These are phyloP conservation scores for Sclerodermus sp. DNA, from an alignment of 2,888 invertebrate genomes.

Conservation along the genomic window DNA sequence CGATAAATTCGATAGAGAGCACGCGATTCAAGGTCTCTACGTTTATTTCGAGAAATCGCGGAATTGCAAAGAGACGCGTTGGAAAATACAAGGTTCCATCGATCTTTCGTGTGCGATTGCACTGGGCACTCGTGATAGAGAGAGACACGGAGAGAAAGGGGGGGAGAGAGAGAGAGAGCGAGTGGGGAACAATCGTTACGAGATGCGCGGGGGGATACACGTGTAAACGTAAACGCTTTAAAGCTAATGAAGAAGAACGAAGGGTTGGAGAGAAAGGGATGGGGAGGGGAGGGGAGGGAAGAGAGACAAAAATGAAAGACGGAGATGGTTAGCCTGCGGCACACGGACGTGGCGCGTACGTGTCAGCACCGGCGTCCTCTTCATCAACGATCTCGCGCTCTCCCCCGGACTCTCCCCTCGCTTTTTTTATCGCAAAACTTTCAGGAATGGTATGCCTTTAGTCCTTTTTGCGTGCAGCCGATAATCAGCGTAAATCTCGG, in stretches of 20 bases:
- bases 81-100: no score
- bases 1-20: neutral
- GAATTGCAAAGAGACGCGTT: no score
- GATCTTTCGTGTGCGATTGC: no score
- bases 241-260: no score
- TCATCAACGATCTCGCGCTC: slow-evolving; percentile 13
- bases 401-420: neutral
- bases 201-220: no score
- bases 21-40: neutral
- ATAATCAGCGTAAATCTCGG: slow-evolving; percentile 26
- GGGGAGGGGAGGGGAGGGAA: no score
- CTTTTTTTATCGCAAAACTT: slow-evolving; percentile 14
- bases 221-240: no score
- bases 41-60: no score
- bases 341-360: slow-evolving; percentile 5
- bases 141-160: neutral
- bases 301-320: no score
- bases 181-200: no score
- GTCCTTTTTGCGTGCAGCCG: slow-evolving; percentile 5
- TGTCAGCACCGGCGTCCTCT: slow-evolving; percentile 10
- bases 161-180: slow-evolving; percentile 1
- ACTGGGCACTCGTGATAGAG: no score
- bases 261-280: no score
- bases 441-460: slow-evolving; percentile 9
- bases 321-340: slow-evolving; percentile 2